Percentiles rank a stretch among this genome's conserved stretches.
Conservation (phyloP, 2,797 vertebrate genomes). For the Mionectes olivaceus region DNA sequence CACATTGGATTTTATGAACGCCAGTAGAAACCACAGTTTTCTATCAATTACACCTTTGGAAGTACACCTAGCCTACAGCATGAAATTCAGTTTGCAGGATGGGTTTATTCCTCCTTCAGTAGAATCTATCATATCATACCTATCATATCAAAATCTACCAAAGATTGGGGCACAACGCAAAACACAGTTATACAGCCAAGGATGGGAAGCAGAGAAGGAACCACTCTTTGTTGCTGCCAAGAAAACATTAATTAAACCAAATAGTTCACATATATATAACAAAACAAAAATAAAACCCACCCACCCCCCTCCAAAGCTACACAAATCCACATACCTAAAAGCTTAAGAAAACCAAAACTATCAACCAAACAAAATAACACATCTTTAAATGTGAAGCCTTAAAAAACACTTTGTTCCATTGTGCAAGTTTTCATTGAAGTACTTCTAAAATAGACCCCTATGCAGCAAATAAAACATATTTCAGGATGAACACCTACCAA, state of each 20-base stretch:
- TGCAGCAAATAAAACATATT: background rate
- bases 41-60: background rate
- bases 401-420: background rate
- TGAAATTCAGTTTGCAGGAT: background rate
- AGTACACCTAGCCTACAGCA: background rate
- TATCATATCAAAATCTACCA: fast-evolving
- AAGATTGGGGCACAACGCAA: background rate
- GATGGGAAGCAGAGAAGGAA: background rate
- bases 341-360: background rate
- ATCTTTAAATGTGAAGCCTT: background rate
- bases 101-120: background rate
- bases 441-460: background rate
- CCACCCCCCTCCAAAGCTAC: fast-evolving
- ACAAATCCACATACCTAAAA: background rate
- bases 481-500: background rate
- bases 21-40: background rate
- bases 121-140: background rate
- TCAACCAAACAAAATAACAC: background rate
- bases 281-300: background rate
- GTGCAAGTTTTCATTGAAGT: conserved; percentile 1
- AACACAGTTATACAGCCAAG: background rate
- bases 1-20: background rate
- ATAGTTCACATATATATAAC: background rate
- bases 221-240: background rate
- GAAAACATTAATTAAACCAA: background rate